These are phyloP conservation scores for Malthinus seriepunctatus DNA, from an alignment of 2,888 invertebrate genomes.

Conservation along the genomic window DNA sequence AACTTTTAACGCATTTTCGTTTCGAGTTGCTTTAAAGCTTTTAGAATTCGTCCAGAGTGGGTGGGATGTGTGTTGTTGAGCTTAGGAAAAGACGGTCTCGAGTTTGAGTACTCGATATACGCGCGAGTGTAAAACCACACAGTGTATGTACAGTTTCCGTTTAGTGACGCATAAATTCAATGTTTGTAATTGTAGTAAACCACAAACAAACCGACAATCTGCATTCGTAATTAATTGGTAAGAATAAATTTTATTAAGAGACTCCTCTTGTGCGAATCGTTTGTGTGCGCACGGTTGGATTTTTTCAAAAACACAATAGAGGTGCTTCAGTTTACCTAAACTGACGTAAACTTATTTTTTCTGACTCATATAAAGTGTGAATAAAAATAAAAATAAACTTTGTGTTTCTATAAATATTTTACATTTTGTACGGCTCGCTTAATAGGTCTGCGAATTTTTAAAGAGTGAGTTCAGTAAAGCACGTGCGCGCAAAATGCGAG, in stretches of 20 bases:
- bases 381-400: slow-evolving; percentile 30
- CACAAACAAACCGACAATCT: slow-evolving; percentile 14
- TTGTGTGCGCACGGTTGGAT: not conserved
- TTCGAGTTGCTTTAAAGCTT: slow-evolving; percentile 19
- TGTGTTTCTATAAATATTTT: slow-evolving; percentile 31
- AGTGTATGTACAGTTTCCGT: slow-evolving; percentile 27
- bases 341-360: slow-evolving; percentile 21
- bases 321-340: not conserved
- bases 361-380: slow-evolving; percentile 28
- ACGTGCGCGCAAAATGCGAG: slow-evolving; percentile 17
- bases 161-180: slow-evolving; percentile 30
- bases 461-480: slow-evolving; percentile 12
- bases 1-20: slow-evolving; percentile 19
- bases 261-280: not conserved
- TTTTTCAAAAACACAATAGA: not conserved
- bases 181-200: slow-evolving; percentile 20
- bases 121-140: slow-evolving; percentile 21
- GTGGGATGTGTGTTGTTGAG: slow-evolving; percentile 19
- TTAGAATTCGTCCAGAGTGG: slow-evolving; percentile 3
- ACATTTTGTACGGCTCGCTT: slow-evolving; percentile 19
- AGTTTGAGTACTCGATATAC: slow-evolving; percentile 15
- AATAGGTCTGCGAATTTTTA: slow-evolving; percentile 25
- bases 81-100: slow-evolving; percentile 21
- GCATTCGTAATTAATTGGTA: slow-evolving; percentile 25
- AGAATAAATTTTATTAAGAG: slow-evolving; percentile 9